Evolutionary conservation across 2,888 invertebrate species (phyloP), one percentile per base, ranked within the genome.

Genomic region (Hydrotaea cyrtoneurina): DNA sequence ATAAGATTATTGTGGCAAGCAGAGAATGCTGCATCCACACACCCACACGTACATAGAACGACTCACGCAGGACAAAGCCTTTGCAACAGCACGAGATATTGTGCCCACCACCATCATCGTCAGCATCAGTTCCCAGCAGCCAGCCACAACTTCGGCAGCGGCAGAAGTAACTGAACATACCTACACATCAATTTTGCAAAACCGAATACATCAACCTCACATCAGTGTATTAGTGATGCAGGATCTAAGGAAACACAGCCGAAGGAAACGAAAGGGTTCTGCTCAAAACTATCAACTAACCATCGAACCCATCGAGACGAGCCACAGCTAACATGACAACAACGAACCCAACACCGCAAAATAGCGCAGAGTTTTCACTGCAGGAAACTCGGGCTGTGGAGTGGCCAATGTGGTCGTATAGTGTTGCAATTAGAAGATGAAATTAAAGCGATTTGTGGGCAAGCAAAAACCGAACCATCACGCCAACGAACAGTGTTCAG

Each of bases 1-100:
- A 92, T 92, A 92, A 91, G 92, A 92, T 92, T 92, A 92, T 91
- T 91, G 92, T 88, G 90, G 91, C 88, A 89, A 89, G 89, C 59
- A 75, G 78, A 78, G 80, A 76, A 80, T 82, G 80, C 66, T 73
- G 76, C 76, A 78, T 59, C 72, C 19, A 72, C 77, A 72, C 26
- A 82, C 66, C 57, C 13, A 39, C 39, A 13, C 31, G 7, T 7
- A 31, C 31, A 31, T 7, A 31, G 3, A 4, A 2, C 31, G 31
- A 31, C 31, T 31, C 31, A 31, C 39, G 4, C 10, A 39, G 8
- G 13, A 4, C 8, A 39, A 15, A 59, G 53, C 73, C 53, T 50
- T 62, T 77, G 43, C 57, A 78, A 59, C 64, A 78, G 78, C 21
- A 31, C n/a, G n/a, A n/a, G n/a, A n/a, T n/a, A n/a, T n/a, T n/a